phyloP scores from a whole-genome alignment of 2,113 vertebrate species.

The Psittacara wagleri region DNA sequence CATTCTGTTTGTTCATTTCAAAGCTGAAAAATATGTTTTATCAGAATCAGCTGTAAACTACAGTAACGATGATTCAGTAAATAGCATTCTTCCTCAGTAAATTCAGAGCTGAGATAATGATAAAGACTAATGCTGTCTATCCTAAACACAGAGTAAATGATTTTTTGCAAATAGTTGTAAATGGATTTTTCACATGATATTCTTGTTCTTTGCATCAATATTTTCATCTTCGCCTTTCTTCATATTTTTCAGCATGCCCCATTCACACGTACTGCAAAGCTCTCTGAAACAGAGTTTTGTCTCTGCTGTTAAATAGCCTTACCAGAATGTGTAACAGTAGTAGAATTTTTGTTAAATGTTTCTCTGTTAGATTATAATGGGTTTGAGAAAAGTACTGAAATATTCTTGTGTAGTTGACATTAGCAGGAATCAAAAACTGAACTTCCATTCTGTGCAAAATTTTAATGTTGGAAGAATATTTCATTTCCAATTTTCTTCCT shows the following conservation, averaged over 20 bases:
- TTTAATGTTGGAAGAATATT: not conserved
- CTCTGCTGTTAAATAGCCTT: not conserved
- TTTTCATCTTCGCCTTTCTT: not conserved
- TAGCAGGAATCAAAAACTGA: not conserved
- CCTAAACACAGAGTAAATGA: not conserved
- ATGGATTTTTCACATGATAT: not conserved
- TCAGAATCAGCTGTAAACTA: not conserved
- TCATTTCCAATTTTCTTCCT: not conserved
- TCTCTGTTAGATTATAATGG: not conserved
- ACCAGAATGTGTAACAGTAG: not conserved
- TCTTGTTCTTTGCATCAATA: not conserved
- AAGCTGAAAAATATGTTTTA: not conserved
- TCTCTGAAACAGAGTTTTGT: not conserved
- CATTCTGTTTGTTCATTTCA: not conserved
- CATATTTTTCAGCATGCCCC: not conserved
- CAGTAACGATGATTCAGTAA: not conserved
- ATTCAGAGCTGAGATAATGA: not conserved
- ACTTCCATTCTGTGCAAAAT: not conserved
- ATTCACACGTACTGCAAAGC: not conserved
- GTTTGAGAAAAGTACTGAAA: not conserved
- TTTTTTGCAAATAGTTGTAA: not conserved
- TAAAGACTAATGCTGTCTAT: not conserved
- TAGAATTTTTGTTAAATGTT: not conserved
- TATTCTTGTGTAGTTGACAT: not conserved
- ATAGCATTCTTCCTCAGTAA: not conserved